Conservation (phyloP, 2,888 invertebrate genomes). For the Phorcus lineatus region DNA sequence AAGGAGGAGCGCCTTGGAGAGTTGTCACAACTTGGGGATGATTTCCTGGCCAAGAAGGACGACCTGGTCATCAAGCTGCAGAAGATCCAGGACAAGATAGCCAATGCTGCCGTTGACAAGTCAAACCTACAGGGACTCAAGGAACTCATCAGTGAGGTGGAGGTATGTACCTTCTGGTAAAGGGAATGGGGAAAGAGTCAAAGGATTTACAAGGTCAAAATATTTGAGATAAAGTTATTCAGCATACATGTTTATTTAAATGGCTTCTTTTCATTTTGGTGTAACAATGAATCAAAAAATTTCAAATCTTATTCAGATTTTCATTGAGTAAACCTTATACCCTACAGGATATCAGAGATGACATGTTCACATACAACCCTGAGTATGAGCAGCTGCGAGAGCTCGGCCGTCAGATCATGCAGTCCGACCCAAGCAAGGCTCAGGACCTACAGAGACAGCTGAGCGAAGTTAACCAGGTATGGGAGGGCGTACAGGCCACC, state of each 20-base stretch:
- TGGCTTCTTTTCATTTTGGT: no score
- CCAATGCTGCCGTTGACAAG: slow-evolving; percentile 46
- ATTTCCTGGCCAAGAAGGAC: slow-evolving; percentile 85
- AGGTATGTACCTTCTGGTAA: slow-evolving; percentile 47
- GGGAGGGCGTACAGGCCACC: slow-evolving; percentile 65
- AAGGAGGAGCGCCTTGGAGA: slow-evolving; percentile 74
- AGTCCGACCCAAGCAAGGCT: slow-evolving; percentile 60
- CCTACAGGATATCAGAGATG: slow-evolving; percentile 63
- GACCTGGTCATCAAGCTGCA: slow-evolving; percentile 74
- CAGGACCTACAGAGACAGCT: slow-evolving; percentile 62
- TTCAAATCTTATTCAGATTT: no score
- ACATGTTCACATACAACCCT: slow-evolving; percentile 64
- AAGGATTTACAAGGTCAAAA: no score
- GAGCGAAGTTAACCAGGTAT: slow-evolving; percentile 59
- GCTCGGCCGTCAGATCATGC: slow-evolving; percentile 81
- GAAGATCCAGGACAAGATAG: slow-evolving; percentile 57
- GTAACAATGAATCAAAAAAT: no score
- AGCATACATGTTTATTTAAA: no score
- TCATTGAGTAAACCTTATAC: not conserved
- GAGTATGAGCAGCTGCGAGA: slow-evolving; percentile 83
- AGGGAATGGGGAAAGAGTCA: no score
- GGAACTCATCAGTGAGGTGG: slow-evolving; percentile 64
- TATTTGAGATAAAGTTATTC: no score
- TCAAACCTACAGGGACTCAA: slow-evolving; percentile 64
- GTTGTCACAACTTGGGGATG: slow-evolving; percentile 82